These are phyloP conservation scores for Molorchus minor DNA, from an alignment of 2,888 invertebrate genomes.

Conservation along the genomic window DNA sequence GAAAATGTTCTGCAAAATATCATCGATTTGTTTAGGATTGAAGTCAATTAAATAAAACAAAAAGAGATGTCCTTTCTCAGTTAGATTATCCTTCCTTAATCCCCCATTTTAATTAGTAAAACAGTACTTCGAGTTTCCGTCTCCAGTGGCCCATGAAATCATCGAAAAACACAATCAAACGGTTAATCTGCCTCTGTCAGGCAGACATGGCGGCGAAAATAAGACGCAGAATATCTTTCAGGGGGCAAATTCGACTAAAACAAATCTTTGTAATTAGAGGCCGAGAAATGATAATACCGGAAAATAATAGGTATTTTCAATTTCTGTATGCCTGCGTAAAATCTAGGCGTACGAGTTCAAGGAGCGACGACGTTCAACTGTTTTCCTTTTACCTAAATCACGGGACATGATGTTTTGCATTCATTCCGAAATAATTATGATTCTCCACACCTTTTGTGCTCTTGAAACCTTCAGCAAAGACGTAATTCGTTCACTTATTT, in stretches of 20 bases:
- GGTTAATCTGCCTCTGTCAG: no score
- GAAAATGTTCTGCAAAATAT: no score
- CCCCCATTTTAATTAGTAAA: no score
- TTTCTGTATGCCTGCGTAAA: background rate
- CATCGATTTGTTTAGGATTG: no score
- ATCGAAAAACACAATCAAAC: no score
- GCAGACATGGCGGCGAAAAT: no score
- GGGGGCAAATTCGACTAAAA: background rate
- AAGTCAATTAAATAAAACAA: no score
- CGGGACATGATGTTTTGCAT: background rate
- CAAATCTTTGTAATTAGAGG: background rate
- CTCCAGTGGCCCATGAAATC: no score
- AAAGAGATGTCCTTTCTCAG: no score
- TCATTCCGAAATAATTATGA: background rate
- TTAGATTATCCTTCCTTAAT: no score
- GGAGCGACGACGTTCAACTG: background rate
- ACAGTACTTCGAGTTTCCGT: no score
- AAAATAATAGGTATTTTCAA: background rate
- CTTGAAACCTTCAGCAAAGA: constrained; percentile 30
- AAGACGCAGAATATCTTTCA: background rate
- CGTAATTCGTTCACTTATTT: no score
- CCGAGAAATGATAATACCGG: background rate
- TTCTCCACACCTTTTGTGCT: background rate
- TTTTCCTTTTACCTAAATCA: background rate
- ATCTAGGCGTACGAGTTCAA: background rate